Evolutionary conservation across 1,140 invertebrate species (phyloP), one percentile per base, ranked within the genome.

Genomic region (Brachionus manjavacas): DNA sequence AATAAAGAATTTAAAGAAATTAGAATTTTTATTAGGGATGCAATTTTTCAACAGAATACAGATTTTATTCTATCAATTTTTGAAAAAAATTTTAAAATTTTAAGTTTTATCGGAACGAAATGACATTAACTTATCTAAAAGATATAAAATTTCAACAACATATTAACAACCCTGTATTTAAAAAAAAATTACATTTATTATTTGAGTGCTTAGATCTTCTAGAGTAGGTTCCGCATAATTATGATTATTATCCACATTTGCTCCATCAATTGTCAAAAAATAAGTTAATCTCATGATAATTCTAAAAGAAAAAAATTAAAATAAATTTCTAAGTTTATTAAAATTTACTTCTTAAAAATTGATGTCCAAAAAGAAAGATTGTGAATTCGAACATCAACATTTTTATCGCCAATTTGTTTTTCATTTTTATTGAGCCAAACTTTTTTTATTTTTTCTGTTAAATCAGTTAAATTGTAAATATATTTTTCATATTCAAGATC

Each of bases 401-500:
- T n/a, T 8, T 35, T 72, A 2, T 9, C 16, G 2, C 41, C 39
- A 72, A 72, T 20, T 16, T 16, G 14, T 49, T 76, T 52, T 9
- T n/a, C 12, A 76, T 76, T 76, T 76, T 31, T 76, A 8, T 25
- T 11, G 4, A n/a, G 25, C 72, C 72, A 76, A 25, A 25, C 25
- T 14, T 49, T 25, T 49, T 49, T 46, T 46, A 76, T 76, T 14
- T 1, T 49, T 25, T 76, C 20, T 14, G 14, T 28, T 4, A 76
- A 23, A 35, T 49, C 46, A n/a, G 72, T 76, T 16, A 49, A 49
- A 49, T 76, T 76, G n/a, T 49, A 76, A 12, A 25, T 23, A 25
- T 31, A 49, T 49, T 76, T 76, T 76, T 76, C 72, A 46, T 76
- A 76, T 76, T 76, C 72, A 76, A 76, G 46, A 76, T 76, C 72